phyloP scores from a whole-genome alignment of 1,140 invertebrate species.

The Zaprionus camerounensis region DNA sequence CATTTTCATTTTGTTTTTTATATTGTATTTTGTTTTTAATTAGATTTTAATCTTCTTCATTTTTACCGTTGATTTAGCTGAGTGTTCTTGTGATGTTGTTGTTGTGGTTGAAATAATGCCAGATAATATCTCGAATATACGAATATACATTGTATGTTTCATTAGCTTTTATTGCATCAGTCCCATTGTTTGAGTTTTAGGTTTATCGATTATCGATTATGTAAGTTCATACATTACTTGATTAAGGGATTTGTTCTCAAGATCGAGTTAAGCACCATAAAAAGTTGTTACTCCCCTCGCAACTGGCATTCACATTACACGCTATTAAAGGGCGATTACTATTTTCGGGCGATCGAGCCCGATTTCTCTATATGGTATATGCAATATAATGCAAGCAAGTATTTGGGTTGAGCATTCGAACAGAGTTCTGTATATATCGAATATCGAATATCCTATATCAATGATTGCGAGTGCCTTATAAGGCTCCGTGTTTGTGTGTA shows the following conservation, averaged over 20 bases:
- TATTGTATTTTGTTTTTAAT: constrained; percentile 30
- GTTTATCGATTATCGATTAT: constrained; percentile 44
- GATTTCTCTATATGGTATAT: background rate
- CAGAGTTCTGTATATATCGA: constrained; percentile 8
- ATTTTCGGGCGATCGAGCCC: background rate
- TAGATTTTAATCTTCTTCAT: constrained; percentile 2
- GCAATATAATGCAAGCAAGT: constrained; percentile 17
- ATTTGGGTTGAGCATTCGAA: constrained; percentile 44
- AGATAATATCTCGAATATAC: constrained; percentile 38
- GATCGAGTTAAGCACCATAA: constrained; percentile 78
- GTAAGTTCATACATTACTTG: constrained; percentile 17
- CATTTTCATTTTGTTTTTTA: constrained; percentile 9
- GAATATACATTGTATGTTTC: constrained; percentile 21
- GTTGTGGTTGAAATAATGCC: constrained; percentile 33
- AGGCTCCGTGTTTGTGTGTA: constrained; percentile 28
- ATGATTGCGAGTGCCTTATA: constrained; percentile 36
- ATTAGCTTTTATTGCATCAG: constrained; percentile 75
- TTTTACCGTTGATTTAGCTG: constrained; percentile 4
- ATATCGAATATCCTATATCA: constrained; percentile 22
- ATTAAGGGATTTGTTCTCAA: constrained; percentile 55
- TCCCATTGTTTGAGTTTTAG: constrained; percentile 76
- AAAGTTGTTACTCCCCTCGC: constrained; percentile 60
- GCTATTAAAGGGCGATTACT: constrained; percentile 21
- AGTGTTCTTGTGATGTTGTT: constrained; percentile 2
- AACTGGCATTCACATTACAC: constrained; percentile 60